Conservation (phyloP, 2,113 vertebrate species). For the Solea solea region DNA sequence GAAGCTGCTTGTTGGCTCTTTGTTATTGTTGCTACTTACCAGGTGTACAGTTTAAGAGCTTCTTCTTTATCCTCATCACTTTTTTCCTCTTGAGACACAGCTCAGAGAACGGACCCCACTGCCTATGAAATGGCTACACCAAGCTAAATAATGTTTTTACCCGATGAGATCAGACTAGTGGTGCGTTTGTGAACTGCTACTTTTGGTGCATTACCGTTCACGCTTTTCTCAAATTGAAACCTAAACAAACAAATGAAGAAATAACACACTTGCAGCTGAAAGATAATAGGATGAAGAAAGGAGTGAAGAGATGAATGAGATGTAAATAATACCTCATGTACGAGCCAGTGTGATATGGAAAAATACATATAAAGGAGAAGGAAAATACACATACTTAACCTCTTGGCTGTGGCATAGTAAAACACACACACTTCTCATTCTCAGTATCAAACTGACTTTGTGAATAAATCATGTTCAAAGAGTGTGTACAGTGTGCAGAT, state of each 20-base stretch:
- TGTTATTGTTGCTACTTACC: neutral
- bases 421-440: constrained; percentile 38
- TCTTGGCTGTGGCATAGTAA: constrained; percentile 25
- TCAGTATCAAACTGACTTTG: constrained; percentile 20
- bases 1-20: neutral
- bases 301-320: constrained; percentile 1
- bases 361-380: constrained; percentile 4
- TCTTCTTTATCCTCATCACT: neutral
- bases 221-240: too few species aligned
- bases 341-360: constrained; percentile 3
- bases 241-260: neutral
- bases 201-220: too few species aligned
- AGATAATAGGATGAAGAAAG: constrained; percentile 6
- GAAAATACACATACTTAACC: constrained; percentile 9
- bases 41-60: neutral
- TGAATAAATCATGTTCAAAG: constrained; percentile 64
- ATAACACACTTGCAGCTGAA: neutral
- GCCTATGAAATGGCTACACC: neutral
- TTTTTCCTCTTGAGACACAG: neutral
- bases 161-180: neutral
- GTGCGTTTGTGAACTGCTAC: neutral
- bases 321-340: constrained; percentile 6
- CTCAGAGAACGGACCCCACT: neutral
- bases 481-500: constrained; percentile 39
- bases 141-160: neutral